Percentiles rank a stretch among this genome's conserved stretches.
Evolutionary conservation across 2,797 vertebrate genomes (phyloP).

Genomic region (Peromyscus melanophrys): DNA sequence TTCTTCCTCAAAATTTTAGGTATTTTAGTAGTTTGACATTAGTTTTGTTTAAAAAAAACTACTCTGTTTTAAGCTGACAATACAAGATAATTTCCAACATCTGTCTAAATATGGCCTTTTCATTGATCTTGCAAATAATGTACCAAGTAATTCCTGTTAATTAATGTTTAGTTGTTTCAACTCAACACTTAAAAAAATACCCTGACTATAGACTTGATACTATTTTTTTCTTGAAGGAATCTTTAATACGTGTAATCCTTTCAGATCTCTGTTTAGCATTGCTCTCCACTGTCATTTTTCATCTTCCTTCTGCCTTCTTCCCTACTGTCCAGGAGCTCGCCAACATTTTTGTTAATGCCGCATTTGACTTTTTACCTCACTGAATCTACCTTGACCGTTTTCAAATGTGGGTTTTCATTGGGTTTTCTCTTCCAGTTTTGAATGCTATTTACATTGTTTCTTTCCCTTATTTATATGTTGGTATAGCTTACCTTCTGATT

Average conservation of each 20-base stretch:
- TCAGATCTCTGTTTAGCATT: not conserved
- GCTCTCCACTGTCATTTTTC: not conserved
- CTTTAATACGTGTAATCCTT: not conserved
- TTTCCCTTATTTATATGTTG: not conserved
- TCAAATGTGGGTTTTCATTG: not conserved
- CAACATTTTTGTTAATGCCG: not conserved
- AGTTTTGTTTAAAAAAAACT: not conserved
- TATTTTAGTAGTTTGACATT: constrained; percentile 11
- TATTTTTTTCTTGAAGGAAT: not conserved
- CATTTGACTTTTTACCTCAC: not conserved
- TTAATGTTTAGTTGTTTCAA: not conserved
- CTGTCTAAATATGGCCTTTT: not conserved
- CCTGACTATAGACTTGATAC: not conserved
- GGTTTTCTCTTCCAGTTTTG: not conserved
- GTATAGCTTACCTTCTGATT: constrained; percentile 4
- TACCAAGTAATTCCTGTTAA: not conserved
- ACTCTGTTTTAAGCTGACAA: not conserved
- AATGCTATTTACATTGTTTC: not conserved
- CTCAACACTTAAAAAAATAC: not conserved
- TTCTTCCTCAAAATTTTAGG: not conserved
- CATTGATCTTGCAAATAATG: constrained; percentile 2
- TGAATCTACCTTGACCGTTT: not conserved
- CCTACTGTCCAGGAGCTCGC: not conserved
- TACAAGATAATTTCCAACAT: not conserved
- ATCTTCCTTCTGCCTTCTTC: not conserved